phyloP scores from a whole-genome alignment of 1,140 invertebrate species.

The Saccostrea glomerata region DNA sequence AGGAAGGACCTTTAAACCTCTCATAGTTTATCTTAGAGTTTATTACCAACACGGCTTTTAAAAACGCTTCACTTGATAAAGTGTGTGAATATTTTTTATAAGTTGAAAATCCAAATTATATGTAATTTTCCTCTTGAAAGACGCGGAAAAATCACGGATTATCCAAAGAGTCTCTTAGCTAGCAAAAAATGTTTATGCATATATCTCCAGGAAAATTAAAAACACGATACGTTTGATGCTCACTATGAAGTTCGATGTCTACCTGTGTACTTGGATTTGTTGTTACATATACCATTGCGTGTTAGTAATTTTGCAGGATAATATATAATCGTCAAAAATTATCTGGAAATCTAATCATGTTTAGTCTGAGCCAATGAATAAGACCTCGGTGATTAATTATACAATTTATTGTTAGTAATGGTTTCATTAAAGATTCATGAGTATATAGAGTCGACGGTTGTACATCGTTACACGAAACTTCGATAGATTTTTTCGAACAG shows the following conservation, averaged over 20 bases:
- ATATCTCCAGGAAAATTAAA: not conserved
- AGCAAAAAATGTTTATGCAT: not conserved
- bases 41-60: constrained; percentile 21
- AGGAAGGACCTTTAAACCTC: constrained; percentile 25
- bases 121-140: not conserved
- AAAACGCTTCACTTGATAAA: constrained; percentile 6
- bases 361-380: not conserved
- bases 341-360: not conserved
- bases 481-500: not conserved
- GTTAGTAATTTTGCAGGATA: not conserved
- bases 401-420: not conserved
- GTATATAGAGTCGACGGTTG: not conserved
- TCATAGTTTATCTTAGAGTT: constrained; percentile 3
- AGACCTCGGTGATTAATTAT: constrained; percentile 4
- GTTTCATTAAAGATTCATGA: constrained; percentile 20
- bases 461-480: not conserved
- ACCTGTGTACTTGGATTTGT: not conserved
- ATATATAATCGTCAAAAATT: not conserved
- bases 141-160: not conserved
- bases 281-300: not conserved
- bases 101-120: not conserved
- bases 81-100: not conserved
- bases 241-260: too few relatives aligned
- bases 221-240: too few relatives aligned
- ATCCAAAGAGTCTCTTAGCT: not conserved